phyloP scores from a whole-genome alignment of 2,888 invertebrate genomes.

The Neoascia interrupta region DNA sequence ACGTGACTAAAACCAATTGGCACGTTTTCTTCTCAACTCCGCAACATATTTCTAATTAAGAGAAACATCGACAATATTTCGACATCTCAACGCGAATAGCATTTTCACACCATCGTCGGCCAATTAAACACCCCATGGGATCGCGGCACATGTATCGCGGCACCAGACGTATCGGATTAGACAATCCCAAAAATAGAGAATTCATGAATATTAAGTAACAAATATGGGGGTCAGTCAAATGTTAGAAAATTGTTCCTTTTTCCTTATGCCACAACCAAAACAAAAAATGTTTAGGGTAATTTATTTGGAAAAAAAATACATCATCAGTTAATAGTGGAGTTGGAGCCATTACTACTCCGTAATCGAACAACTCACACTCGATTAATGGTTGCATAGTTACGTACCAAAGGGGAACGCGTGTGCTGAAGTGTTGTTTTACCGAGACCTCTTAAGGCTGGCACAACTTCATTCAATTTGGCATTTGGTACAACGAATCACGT shows the following conservation, averaged over 20 bases:
- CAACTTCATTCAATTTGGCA: too few species aligned
- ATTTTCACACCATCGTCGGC: conserved; percentile 15
- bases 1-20: conserved; percentile 1
- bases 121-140: conserved; percentile 39
- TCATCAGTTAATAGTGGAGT: conserved; percentile 28
- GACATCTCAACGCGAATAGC: not conserved
- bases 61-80: conserved; percentile 43
- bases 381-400: conserved; percentile 35
- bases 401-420: conserved; percentile 47
- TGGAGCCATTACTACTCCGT: conserved; percentile 30
- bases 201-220: conserved; percentile 36
- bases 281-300: conserved; percentile 21
- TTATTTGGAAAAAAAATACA: conserved; percentile 12
- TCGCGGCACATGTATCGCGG: too few species aligned
- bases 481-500: too few species aligned
- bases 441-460: too few species aligned
- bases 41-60: conserved; percentile 46
- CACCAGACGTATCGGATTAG: conserved; percentile 7
- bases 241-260: conserved; percentile 9
- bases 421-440: too few species aligned
- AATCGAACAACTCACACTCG: conserved; percentile 52
- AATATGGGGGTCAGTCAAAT: conserved; percentile 48
- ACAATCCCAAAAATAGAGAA: conserved; percentile 34
- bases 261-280: not conserved
- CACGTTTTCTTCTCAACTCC: conserved; percentile 24